These are phyloP conservation scores for Ethmia dodecea DNA, from an alignment of 2,888 invertebrate species.

Conservation along the genomic window DNA sequence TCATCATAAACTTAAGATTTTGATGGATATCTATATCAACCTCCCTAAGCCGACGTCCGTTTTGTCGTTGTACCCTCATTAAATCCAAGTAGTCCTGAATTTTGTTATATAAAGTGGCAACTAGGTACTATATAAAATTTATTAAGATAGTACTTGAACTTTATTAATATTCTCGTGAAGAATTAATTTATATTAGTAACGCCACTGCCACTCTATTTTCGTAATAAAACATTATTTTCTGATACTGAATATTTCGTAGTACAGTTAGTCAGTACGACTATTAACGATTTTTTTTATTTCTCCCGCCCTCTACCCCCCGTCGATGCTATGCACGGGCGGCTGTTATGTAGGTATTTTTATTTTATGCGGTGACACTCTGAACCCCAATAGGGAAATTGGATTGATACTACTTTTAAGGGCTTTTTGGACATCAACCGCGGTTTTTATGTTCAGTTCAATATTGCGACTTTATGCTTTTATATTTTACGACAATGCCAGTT, in stretches of 20 bases:
- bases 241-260: neutral
- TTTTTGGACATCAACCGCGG: conserved; percentile 64
- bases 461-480: conserved; percentile 58
- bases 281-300: conserved; percentile 67
- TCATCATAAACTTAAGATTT: conserved; percentile 6
- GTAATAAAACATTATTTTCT: no score
- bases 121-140: no score
- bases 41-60: conserved; percentile 6
- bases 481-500: conserved; percentile 49
- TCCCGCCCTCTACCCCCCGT: conserved; percentile 28
- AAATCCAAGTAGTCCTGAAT: conserved; percentile 9
- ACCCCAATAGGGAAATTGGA: conserved; percentile 73
- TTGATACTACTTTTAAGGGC: conserved; percentile 71
- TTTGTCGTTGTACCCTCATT: conserved; percentile 12
- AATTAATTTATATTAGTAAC: no score
- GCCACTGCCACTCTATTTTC: no score
- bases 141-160: no score
- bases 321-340: conserved; percentile 40
- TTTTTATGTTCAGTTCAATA: conserved; percentile 63
- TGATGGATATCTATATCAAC: conserved; percentile 8
- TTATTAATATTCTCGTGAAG: no score
- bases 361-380: conserved; percentile 68
- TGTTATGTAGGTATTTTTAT: conserved; percentile 70
- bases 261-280: conserved; percentile 52
- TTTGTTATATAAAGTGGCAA: no score